These are phyloP conservation scores for Syrphus vitripennis DNA, from an alignment of 2,888 invertebrate species.

Conservation along the genomic window DNA sequence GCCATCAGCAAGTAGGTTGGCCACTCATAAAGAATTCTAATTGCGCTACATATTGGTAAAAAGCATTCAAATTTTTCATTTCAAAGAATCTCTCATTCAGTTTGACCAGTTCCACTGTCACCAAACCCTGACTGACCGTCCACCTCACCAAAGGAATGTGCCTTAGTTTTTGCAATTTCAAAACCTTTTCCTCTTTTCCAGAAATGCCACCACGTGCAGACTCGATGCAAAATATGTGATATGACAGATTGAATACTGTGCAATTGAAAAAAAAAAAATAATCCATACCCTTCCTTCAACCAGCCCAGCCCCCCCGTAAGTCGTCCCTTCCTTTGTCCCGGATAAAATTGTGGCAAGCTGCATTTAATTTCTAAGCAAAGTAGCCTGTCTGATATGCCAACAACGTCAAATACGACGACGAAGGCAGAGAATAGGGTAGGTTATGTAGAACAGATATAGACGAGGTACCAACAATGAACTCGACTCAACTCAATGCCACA, in stretches of 20 bases:
- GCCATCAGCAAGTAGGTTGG: background rate
- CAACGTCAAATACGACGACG: background rate
- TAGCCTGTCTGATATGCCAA: conserved; percentile 12
- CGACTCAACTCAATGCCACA: conserved; percentile 51
- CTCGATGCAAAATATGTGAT: conserved; percentile 18
- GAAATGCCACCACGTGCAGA: conserved; percentile 5
- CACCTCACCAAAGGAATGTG: conserved; percentile 27
- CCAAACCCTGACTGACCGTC: background rate
- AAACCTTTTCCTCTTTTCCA: background rate
- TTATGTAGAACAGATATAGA: background rate
- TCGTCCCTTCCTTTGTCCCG: background rate
- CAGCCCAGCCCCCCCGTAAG: too few relatives aligned
- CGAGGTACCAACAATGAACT: conserved; percentile 33
- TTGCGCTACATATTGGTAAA: background rate
- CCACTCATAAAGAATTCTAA: conserved; percentile 6
- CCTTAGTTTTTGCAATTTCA: conserved; percentile 20
- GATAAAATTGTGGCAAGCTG: conserved; percentile 41
- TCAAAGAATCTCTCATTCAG: conserved; percentile 13
- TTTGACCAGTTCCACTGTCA: background rate
- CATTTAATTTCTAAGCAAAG: conserved; percentile 41
- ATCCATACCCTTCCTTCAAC: background rate
- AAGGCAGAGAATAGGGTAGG: background rate
- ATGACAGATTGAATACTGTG: conserved; percentile 57
- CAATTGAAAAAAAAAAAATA: conserved; percentile 43
- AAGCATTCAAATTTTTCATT: conserved; percentile 22